Evolutionary conservation across 2,797 vertebrate species (phyloP).

Genomic region (Neosilurus mollespiculum): DNA sequence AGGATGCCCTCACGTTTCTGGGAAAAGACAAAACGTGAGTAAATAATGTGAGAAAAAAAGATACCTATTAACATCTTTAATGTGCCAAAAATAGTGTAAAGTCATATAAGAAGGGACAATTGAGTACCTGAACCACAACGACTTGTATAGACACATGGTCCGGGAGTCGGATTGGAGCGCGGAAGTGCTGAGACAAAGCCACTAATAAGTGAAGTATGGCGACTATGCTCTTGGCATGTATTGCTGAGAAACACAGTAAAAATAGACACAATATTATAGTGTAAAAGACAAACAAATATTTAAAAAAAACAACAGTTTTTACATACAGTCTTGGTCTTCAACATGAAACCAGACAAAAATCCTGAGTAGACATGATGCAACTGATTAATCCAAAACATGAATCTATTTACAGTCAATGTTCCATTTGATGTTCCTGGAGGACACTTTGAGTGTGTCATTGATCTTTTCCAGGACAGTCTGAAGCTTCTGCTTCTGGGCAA

Average conservation of each 20-base stretch:
- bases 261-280: neutral
- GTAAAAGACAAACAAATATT: neutral
- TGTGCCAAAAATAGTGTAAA: neutral
- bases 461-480: conserved; percentile 88
- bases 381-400: conserved; percentile 3
- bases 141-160: conserved; percentile 98
- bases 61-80: neutral
- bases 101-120: neutral
- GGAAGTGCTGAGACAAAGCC: conserved; percentile 93
- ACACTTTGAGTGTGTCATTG: conserved; percentile 84
- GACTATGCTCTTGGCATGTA: conserved; percentile 95
- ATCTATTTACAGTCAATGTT: conserved; percentile 82
- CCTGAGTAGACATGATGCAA: conserved; percentile 4
- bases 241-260: conserved; percentile 69
- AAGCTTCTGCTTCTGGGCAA: conserved; percentile 87
- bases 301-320: neutral
- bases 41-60: conserved; percentile 6
- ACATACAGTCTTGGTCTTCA: neutral
- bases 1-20: conserved; percentile 98
- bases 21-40: conserved; percentile 16
- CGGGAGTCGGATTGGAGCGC: conserved; percentile 93
- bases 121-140: conserved; percentile 90
- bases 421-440: conserved; percentile 85
- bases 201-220: conserved; percentile 96
- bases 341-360: neutral